Conservation (phyloP, 2,113 vertebrate species). For the Neoarius graeffei region DNA sequence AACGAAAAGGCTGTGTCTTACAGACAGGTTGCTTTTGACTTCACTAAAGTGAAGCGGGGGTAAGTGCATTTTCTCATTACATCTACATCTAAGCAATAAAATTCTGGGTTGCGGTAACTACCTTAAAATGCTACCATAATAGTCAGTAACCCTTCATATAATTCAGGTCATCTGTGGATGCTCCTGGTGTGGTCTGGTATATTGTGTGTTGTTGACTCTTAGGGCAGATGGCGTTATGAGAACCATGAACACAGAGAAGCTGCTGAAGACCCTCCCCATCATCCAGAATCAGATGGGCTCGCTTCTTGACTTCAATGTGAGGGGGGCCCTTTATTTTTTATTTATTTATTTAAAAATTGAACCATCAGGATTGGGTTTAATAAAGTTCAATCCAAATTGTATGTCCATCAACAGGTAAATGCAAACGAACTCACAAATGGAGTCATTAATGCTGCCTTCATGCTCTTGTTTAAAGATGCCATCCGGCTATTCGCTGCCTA, state of each 20-base stretch:
- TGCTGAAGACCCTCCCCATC: slow-evolving; percentile 91
- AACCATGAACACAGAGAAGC: slow-evolving; percentile 94
- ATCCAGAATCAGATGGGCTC: slow-evolving; percentile 93
- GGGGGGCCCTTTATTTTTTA: slow-evolving; percentile 40
- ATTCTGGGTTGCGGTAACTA: not conserved
- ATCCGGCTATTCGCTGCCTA: slow-evolving; percentile 95
- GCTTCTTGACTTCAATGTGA: slow-evolving; percentile 92
- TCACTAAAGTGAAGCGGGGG: slow-evolving; percentile 93
- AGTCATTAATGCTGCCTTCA: slow-evolving; percentile 96
- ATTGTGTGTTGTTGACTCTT: slow-evolving; percentile 8
- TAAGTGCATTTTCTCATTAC: slow-evolving; percentile 63
- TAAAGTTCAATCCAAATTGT: not conserved
- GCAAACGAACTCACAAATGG: slow-evolving; percentile 96
- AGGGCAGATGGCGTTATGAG: slow-evolving; percentile 95
- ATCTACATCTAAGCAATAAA: not conserved
- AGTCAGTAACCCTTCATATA: not conserved
- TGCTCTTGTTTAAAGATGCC: slow-evolving; percentile 97
- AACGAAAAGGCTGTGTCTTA: slow-evolving; percentile 94
- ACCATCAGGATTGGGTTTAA: not conserved
- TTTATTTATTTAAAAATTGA: not conserved
- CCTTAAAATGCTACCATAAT: not conserved
- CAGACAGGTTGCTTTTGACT: slow-evolving; percentile 91
- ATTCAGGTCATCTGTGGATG: not conserved
- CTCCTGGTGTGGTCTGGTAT: not conserved
- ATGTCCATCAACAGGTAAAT: slow-evolving; percentile 79